phyloP scores from a whole-genome alignment of 2,113 vertebrate genomes.

The Leucoraja erinaceus region DNA sequence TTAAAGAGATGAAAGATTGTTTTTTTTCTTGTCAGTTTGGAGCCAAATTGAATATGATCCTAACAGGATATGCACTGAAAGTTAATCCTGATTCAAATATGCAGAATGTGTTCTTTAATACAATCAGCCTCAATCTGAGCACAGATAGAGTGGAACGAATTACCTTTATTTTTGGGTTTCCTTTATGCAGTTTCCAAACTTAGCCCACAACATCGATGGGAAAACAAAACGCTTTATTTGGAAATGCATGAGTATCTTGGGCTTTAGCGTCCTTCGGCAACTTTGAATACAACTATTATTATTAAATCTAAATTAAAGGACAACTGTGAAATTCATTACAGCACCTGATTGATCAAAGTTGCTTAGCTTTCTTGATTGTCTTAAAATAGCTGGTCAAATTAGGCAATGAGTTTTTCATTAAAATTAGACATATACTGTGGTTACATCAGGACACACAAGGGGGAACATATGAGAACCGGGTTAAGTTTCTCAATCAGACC shows the following conservation, averaged over 20 bases:
- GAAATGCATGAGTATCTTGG: background rate
- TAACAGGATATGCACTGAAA: background rate
- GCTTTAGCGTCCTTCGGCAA: background rate
- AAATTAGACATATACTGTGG: background rate
- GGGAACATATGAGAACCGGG: background rate
- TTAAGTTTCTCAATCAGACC: background rate
- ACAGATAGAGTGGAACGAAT: background rate
- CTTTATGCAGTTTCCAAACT: background rate
- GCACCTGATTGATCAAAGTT: background rate
- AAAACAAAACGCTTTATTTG: background rate
- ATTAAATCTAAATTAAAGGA: background rate
- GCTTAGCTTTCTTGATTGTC: background rate
- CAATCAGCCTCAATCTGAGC: background rate
- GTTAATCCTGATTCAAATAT: background rate
- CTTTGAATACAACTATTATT: background rate
- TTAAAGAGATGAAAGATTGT: background rate
- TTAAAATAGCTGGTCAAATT: slow-evolving; percentile 13
- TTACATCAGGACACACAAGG: background rate
- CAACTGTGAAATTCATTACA: slow-evolving; percentile 1
- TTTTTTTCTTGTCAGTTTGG: background rate
- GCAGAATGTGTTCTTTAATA: background rate
- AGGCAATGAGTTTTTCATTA: slow-evolving; percentile 17
- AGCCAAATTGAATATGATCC: background rate
- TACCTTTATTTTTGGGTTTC: background rate
- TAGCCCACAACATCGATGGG: background rate